A percentile compares a stretch with the other conserved stretches of the same genome.
Evolutionary conservation across 2,113 vertebrate species (phyloP).

Genomic region (Pogonocichla stellata): DNA sequence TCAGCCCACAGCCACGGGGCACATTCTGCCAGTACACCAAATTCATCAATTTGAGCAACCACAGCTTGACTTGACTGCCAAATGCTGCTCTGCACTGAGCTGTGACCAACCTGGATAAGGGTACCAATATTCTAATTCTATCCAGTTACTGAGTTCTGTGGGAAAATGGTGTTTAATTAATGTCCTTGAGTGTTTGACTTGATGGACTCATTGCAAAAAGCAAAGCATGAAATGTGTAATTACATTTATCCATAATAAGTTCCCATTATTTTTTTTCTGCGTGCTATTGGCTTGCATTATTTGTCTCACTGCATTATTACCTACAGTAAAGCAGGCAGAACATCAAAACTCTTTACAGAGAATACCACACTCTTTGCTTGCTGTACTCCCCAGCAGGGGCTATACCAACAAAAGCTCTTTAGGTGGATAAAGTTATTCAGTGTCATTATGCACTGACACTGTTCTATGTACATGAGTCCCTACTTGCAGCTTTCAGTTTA

Average conservation of each 20-base stretch:
- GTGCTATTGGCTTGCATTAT: not conserved
- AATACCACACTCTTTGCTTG: not conserved
- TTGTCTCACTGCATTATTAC: not conserved
- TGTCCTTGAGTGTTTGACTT: not conserved
- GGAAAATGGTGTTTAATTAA: not conserved
- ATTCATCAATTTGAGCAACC: not conserved
- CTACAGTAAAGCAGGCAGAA: not conserved
- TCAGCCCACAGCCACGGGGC: not conserved
- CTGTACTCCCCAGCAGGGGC: not conserved
- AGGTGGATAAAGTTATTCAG: not conserved
- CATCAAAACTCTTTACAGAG: not conserved
- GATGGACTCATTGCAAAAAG: not conserved
- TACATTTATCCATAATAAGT: not conserved
- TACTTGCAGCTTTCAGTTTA: not conserved
- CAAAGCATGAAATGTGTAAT: slow-evolving; percentile 8
- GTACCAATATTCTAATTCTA: not conserved
- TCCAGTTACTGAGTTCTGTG: not conserved
- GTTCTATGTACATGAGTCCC: not conserved
- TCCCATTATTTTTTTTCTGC: not conserved
- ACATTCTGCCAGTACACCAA: not conserved
- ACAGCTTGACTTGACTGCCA: not conserved
- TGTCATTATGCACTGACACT: not conserved
- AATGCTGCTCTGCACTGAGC: not conserved
- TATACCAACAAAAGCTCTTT: not conserved
- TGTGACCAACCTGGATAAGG: not conserved